A percentile compares a stretch with the other conserved stretches of the same genome.
Evolutionary conservation across 2,797 vertebrate species (phyloP).

Genomic region (Callimico goeldii): DNA sequence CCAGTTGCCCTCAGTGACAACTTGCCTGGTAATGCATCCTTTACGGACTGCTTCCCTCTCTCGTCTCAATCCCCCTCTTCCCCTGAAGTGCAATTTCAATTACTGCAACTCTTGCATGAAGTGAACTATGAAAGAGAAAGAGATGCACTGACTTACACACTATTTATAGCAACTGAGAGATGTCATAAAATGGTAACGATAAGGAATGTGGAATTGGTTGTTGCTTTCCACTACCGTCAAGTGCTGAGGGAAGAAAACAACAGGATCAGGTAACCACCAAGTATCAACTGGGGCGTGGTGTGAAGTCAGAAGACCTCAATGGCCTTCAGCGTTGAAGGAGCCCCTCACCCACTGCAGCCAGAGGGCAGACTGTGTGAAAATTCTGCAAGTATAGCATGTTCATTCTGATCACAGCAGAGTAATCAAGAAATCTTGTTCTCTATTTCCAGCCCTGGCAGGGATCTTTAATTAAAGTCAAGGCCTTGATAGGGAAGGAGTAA

Average conservation of each 20-base stretch:
- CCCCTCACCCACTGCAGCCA: neutral
- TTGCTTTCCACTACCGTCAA: neutral
- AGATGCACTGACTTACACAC: neutral
- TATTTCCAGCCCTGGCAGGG: neutral
- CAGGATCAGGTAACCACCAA: neutral
- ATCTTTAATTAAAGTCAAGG: neutral
- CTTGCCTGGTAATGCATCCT: neutral
- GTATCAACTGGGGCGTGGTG: neutral
- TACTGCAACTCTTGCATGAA: neutral
- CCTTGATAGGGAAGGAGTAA: neutral
- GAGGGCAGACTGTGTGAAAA: neutral
- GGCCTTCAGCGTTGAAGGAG: neutral
- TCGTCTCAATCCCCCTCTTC: neutral
- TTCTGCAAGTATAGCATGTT: too few relatives aligned
- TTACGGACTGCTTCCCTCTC: neutral
- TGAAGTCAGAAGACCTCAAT: neutral
- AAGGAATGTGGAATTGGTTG: neutral
- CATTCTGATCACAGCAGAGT: neutral
- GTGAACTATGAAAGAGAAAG: neutral
- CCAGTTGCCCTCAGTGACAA: neutral
- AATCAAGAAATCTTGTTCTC: neutral
- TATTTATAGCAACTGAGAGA: neutral
- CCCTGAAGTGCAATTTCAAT: neutral
- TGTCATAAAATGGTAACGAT: neutral
- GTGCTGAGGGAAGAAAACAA: neutral